Percentiles rank a stretch among this genome's conserved stretches.
Conservation (phyloP, 2,797 vertebrate species). For the Phoebastria nigripes region DNA sequence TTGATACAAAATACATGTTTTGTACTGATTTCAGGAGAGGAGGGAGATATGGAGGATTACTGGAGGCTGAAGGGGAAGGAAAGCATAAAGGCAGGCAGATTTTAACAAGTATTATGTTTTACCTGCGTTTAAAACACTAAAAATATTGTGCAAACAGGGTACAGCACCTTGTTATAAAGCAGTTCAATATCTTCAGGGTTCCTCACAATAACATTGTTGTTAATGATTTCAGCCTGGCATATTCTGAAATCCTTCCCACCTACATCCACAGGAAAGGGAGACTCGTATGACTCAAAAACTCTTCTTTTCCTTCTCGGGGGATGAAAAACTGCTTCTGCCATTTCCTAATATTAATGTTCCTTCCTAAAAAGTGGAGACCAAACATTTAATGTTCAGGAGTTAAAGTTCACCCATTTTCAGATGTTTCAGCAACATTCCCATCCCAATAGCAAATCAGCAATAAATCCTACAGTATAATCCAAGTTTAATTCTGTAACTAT, state of each 20-base stretch:
- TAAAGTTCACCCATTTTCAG: not conserved
- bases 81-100: not conserved
- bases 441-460: not conserved
- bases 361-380: not conserved
- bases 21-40: not conserved
- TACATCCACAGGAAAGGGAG: constrained; percentile 80
- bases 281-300: constrained; percentile 78
- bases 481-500: not conserved
- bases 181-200: constrained; percentile 77
- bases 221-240: constrained; percentile 83
- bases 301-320: constrained; percentile 84
- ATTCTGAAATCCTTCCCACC: constrained; percentile 58
- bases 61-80: not conserved
- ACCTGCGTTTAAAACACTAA: not conserved
- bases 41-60: not conserved
- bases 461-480: not conserved
- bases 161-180: constrained; percentile 83
- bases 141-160: not conserved
- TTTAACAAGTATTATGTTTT: not conserved
- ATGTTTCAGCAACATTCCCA: not conserved
- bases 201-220: constrained; percentile 83
- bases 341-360: not conserved
- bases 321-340: constrained; percentile 86
- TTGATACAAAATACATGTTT: not conserved
- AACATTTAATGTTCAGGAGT: not conserved